These are phyloP conservation scores for Pyrocoelia pectoralis DNA, from an alignment of 2,888 invertebrate genomes.

Conservation along the genomic window DNA sequence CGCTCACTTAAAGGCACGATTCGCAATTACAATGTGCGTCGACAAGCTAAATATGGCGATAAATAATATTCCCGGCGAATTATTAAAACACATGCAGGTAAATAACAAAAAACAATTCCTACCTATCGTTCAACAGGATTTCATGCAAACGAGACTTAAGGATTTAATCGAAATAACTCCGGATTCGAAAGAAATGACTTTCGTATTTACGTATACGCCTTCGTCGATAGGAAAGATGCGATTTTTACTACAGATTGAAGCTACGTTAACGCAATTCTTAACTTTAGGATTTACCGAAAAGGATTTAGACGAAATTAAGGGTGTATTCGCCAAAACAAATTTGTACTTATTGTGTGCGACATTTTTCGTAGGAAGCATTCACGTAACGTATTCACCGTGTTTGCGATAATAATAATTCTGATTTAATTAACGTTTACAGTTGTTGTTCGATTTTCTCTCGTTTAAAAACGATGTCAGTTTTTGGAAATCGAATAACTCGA, in stretches of 20 bases:
- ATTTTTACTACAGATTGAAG: conserved; percentile 78
- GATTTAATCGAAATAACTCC: conserved; percentile 75
- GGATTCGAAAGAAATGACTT: conserved; percentile 67
- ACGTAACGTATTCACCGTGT: conserved; percentile 79
- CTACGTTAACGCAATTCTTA: conserved; percentile 74
- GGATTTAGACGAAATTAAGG: conserved; percentile 96
- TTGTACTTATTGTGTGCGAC: conserved; percentile 90
- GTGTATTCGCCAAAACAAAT: conserved; percentile 95
- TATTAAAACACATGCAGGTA: conserved; percentile 62
- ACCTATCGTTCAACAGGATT: conserved; percentile 85
- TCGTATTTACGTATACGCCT: conserved; percentile 77
- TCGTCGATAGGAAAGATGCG: conserved; percentile 81
- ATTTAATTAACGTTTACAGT: conserved; percentile 65
- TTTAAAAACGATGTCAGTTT: conserved; percentile 98
- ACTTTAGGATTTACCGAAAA: conserved; percentile 89
- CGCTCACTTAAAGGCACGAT: conserved; percentile 77
- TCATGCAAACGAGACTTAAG: conserved; percentile 79
- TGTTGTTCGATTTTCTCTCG: conserved; percentile 94
- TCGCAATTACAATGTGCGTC: conserved; percentile 80
- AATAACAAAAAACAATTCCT: conserved; percentile 72
- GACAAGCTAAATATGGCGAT: conserved; percentile 63
- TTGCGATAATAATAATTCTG: background rate
- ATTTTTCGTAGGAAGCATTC: conserved; percentile 88
- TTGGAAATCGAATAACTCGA: conserved; percentile 86
- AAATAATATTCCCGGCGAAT: conserved; percentile 51